phyloP scores from a whole-genome alignment of 1,140 invertebrate genomes.

The Drosophila prosaltans region DNA sequence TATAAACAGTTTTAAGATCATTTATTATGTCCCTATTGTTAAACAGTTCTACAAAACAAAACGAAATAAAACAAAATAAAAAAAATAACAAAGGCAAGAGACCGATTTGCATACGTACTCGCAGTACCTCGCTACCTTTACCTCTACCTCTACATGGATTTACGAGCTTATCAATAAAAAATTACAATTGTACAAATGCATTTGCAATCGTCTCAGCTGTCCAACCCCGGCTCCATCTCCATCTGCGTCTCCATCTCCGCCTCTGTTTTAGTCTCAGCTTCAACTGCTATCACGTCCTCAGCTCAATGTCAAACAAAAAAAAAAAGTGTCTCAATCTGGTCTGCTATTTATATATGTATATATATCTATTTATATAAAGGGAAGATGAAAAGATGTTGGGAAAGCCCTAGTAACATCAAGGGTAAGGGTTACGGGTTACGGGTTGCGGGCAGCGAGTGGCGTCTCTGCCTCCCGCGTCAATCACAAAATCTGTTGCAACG shows the following conservation, averaged over 20 bases:
- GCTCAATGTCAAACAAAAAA: constrained; percentile 61
- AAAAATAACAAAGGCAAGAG: constrained; percentile 9
- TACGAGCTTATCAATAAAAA: constrained; percentile 62
- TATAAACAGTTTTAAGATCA: constrained; percentile 46
- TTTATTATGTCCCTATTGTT: constrained; percentile 59
- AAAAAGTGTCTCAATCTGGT: constrained; percentile 62
- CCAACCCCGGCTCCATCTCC: neutral
- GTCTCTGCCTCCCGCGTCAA: constrained; percentile 51
- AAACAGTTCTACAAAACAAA: constrained; percentile 13
- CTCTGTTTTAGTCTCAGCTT: constrained; percentile 2
- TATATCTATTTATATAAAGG: constrained; percentile 4
- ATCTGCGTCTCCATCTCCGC: neutral
- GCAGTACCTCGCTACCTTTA: neutral
- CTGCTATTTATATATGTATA: constrained; percentile 33
- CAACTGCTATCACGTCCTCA: constrained; percentile 59
- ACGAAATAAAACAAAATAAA: neutral
- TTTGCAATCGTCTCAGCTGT: constrained; percentile 19
- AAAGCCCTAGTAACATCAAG: constrained; percentile 28
- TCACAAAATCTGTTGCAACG: constrained; percentile 50
- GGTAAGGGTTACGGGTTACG: neutral
- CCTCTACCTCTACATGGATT: constrained; percentile 21
- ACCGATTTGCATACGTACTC: constrained; percentile 59
- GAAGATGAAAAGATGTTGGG: constrained; percentile 19
- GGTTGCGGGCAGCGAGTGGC: constrained; percentile 34
- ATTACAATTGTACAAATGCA: constrained; percentile 55